phyloP scores from a whole-genome alignment of 1,140 invertebrate genomes.

The Melitaea cinxia region DNA sequence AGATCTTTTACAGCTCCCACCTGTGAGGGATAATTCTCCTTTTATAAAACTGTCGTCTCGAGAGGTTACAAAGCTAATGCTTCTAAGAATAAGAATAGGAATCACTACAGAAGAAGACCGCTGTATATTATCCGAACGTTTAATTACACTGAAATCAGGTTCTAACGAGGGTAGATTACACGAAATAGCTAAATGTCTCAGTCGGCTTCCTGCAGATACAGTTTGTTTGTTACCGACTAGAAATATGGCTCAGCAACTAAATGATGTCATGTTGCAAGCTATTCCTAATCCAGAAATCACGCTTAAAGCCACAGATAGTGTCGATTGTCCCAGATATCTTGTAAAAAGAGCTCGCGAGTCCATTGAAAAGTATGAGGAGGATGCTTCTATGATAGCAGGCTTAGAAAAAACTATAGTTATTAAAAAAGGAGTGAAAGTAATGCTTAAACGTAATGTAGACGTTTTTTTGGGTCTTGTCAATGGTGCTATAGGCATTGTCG shows the following conservation, averaged over 20 bases:
- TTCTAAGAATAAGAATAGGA: constrained; percentile 39
- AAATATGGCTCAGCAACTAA: too few species aligned
- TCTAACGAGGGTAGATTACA: constrained; percentile 33
- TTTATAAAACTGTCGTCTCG: not conserved
- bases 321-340: constrained; percentile 37
- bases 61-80: constrained; percentile 32
- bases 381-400: too few species aligned
- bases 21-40: not conserved
- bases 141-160: constrained; percentile 18
- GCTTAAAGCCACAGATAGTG: constrained; percentile 31
- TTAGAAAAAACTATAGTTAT: too few species aligned
- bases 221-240: too few species aligned
- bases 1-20: not conserved
- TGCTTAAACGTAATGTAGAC: too few species aligned
- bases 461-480: too few species aligned
- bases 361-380: constrained; percentile 42
- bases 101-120: constrained; percentile 39
- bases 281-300: constrained; percentile 37
- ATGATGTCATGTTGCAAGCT: too few species aligned
- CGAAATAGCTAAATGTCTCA: constrained; percentile 34
- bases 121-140: constrained; percentile 27
- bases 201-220: constrained; percentile 31
- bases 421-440: too few species aligned
- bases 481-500: too few species aligned
- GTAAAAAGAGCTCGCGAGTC: constrained; percentile 31